Evolutionary conservation across 2,888 invertebrate species (phyloP).

Genomic region (Lissocephala sabroskyi): DNA sequence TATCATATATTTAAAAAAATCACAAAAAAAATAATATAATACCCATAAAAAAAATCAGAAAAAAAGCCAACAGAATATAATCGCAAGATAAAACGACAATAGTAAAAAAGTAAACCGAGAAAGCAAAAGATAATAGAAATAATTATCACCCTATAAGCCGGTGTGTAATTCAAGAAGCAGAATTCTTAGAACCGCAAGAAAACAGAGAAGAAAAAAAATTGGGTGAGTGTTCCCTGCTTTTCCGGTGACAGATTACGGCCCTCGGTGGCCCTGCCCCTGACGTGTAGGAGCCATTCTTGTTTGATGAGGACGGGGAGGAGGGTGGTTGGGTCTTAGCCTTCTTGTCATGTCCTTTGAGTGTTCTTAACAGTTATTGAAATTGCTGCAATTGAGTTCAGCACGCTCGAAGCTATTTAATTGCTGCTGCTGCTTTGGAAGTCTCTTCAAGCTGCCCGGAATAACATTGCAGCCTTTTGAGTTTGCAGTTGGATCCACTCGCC

Average conservation of each 20-base stretch:
- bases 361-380: constrained; percentile 57
- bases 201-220: constrained; percentile 1
- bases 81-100: neutral
- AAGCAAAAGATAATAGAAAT: too few species aligned
- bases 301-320: too few species aligned
- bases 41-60: constrained; percentile 6
- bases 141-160: too few species aligned
- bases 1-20: constrained; percentile 13
- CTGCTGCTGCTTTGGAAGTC: constrained; percentile 21
- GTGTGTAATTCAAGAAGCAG: too few species aligned
- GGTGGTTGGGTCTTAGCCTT: neutral
- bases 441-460: too few species aligned
- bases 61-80: constrained; percentile 13
- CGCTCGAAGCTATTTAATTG: constrained; percentile 62
- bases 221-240: neutral
- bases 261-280: too few species aligned
- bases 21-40: constrained; percentile 8
- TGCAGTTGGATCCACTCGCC: too few species aligned
- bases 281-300: too few species aligned
- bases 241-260: too few species aligned
- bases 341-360: constrained; percentile 35
- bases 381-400: constrained; percentile 52
- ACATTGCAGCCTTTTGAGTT: neutral
- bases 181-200: too few species aligned
- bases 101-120: neutral